Conservation (phyloP, 1,140 invertebrate species). For the Drosophila pruinosa region DNA sequence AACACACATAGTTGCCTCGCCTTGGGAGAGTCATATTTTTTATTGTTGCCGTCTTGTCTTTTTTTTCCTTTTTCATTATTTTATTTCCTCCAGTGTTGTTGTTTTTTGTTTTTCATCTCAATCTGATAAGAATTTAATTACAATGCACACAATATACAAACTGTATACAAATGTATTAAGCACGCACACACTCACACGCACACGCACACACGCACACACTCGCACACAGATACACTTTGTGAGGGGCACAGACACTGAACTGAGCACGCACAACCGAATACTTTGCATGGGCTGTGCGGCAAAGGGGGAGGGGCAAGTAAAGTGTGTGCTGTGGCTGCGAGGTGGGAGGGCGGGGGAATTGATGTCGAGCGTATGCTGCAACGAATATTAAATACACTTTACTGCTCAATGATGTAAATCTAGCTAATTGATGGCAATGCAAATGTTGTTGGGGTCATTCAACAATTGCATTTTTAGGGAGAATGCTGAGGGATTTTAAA, state of each 20-base stretch:
- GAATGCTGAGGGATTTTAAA: no score
- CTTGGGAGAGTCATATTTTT: conserved; percentile 6
- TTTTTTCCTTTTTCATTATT: conserved; percentile 21
- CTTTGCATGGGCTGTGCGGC: background rate
- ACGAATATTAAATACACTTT: conserved; percentile 1
- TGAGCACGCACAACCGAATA: conserved; percentile 19
- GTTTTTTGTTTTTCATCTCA: conserved; percentile 52
- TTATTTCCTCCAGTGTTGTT: conserved; percentile 8
- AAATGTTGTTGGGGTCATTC: background rate
- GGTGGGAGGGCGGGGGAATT: background rate
- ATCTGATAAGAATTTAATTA: conserved; percentile 79
- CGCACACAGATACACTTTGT: background rate
- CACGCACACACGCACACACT: background rate
- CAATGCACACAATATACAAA: conserved; percentile 68
- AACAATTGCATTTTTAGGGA: no score
- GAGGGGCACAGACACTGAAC: background rate
- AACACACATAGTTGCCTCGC: conserved; percentile 1
- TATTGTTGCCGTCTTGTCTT: background rate
- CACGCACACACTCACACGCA: conserved; percentile 34
- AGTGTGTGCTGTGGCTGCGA: no score
- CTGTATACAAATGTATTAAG: conserved; percentile 72
- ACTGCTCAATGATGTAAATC: background rate
- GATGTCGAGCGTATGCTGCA: background rate
- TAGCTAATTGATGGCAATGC: background rate
- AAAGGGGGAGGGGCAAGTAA: background rate